Evolutionary conservation across 2,797 vertebrate species (phyloP).

Genomic region (Jordanella pulchra): DNA sequence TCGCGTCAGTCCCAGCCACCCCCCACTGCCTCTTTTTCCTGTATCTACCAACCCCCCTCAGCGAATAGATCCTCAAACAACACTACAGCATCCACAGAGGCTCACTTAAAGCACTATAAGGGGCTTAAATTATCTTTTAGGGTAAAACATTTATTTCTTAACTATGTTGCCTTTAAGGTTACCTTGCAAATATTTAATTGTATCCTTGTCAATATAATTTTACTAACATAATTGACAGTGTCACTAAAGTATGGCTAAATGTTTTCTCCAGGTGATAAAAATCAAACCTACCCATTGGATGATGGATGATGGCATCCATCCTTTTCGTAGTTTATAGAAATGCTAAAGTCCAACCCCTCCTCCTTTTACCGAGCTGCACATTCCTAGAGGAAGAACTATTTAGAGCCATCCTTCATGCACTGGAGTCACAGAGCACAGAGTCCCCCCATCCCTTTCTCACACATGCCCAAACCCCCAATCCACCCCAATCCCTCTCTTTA

Average conservation of each 20-base stretch:
- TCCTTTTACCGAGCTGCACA: constrained; percentile 48
- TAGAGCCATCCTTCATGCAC: constrained; percentile 60
- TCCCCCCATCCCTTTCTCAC: constrained; percentile 23
- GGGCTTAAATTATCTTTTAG: constrained; percentile 18
- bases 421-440: constrained; percentile 39
- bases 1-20: constrained; percentile 57
- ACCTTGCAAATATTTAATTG: constrained; percentile 35
- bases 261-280: constrained; percentile 5
- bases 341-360: constrained; percentile 15
- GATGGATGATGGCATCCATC: not conserved
- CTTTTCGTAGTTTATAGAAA: not conserved
- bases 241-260: constrained; percentile 25
- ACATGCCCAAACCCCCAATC: constrained; percentile 58
- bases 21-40: constrained; percentile 60
- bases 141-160: constrained; percentile 41
- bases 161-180: constrained; percentile 45
- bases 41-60: constrained; percentile 76
- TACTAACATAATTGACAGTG: constrained; percentile 22
- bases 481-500: constrained; percentile 58
- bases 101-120: constrained; percentile 38
- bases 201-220: constrained; percentile 17
- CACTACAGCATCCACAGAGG: constrained; percentile 53
- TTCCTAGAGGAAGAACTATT: constrained; percentile 68
- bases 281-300: not conserved
- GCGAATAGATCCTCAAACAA: constrained; percentile 63